Base-by-base conservation (phyloP, 2,113 vertebrate species). In the Cercopithecus mona region DNA sequence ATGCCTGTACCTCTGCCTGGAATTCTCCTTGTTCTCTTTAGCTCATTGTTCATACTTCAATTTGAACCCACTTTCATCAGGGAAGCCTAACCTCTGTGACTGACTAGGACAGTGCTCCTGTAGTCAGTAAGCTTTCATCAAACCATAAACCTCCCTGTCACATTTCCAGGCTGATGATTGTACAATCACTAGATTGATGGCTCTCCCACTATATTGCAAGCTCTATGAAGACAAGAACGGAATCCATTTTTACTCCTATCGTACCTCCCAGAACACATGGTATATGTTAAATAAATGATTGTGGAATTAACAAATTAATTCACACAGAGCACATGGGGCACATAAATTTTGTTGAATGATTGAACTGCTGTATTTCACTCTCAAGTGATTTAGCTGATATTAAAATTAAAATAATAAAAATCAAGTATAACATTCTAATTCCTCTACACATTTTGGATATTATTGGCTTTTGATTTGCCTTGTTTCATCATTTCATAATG, bases 391-490 rank as follows among this genome's bases (percentile, higher is more conserved):
- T 81, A 64, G 32, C 25, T 84, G 43, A 70, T 88, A 82, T 64
- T 96, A 93, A 82, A 96, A 95, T 81, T 89, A 93, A 92, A 75
- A 48, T 38, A 57, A 76, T 70, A 72, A 90, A 88, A 90, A 90
- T 55, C 8, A 92, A 92, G 13, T 35, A 45, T n/a, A n/a, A 48
- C 20, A 70, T 35, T 90, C 3, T 76, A 43, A 82, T 88, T 52
- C 13, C 14, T 93, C 27, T 87, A 50, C 3, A 80, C 2, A 9
- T 85, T 84, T 95, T 85, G 17, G 18, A 48, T 23, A 76, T 73
- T 1, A 81, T 45, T 80, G 27, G 11, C 45, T 93, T 16, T 52
- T 85, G 12, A 92, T 55, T 95, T 94, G 85, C 14, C 72, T 75
- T 93, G 40, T 81, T 96, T 80, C 9, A 27, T 70, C 14, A 12